Conservation (phyloP, 1,140 invertebrate genomes). For the Halesus radiatus region DNA sequence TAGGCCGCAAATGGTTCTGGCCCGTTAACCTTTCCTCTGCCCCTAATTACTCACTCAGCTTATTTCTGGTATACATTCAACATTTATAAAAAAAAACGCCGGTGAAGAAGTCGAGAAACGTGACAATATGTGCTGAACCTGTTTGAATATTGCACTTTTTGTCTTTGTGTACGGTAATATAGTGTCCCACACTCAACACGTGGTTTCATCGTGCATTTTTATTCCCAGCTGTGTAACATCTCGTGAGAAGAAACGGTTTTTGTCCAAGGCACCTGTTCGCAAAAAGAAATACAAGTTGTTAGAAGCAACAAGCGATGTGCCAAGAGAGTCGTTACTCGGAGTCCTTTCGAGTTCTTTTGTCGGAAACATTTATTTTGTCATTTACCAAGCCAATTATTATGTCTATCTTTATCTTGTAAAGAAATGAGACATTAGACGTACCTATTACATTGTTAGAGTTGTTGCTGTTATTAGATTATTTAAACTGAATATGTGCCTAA, state of each 20-base stretch:
- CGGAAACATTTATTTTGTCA: neutral
- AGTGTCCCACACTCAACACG: neutral
- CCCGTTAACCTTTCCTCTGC: slow-evolving; percentile 28
- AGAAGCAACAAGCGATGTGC: neutral
- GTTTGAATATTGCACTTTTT: too few species aligned
- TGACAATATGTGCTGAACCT: too few species aligned
- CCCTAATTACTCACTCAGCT: neutral
- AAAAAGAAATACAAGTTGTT: slow-evolving; percentile 17
- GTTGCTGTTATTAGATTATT: too few species aligned
- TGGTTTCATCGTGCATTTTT: slow-evolving; percentile 10
- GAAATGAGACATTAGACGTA: too few species aligned
- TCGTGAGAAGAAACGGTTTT: slow-evolving; percentile 22
- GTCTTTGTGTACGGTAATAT: too few species aligned
- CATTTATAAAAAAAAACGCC: too few species aligned
- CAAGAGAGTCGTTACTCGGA: neutral
- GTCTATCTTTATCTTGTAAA: neutral
- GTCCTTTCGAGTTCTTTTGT: slow-evolving; percentile 11
- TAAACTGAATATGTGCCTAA: too few species aligned
- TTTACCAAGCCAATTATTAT: neutral
- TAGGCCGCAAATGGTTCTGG: slow-evolving; percentile 14
- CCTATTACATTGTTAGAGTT: too few species aligned
- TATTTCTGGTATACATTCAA: neutral
- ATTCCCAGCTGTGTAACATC: slow-evolving; percentile 14
- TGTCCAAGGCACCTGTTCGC: neutral
- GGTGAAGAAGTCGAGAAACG: too few species aligned